Evolutionary conservation across 2,888 invertebrate species (phyloP).

Genomic region (Epirrhoe alternata): DNA sequence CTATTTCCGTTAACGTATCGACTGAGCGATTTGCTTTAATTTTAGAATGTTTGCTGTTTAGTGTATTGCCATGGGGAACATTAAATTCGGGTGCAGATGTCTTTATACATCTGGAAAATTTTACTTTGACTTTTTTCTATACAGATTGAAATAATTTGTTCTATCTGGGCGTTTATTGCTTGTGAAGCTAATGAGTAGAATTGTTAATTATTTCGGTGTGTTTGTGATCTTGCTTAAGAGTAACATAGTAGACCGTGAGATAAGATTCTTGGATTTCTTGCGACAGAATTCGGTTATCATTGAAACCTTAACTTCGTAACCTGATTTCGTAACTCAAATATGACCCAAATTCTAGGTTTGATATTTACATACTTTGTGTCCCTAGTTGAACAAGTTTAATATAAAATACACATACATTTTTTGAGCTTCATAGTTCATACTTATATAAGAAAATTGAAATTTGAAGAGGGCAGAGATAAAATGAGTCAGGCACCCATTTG

Average conservation of each 20-base stretch:
- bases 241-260: slow-evolving; percentile 19
- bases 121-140: slow-evolving; percentile 42
- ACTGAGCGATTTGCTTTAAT: slow-evolving; percentile 82
- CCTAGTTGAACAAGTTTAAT: not conserved
- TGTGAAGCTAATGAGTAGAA: slow-evolving; percentile 26
- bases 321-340: slow-evolving; percentile 27
- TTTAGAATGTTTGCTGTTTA: slow-evolving; percentile 83
- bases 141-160: slow-evolving; percentile 41
- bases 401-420: too few species aligned
- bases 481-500: not conserved
- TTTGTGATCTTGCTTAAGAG: slow-evolving; percentile 24
- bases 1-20: slow-evolving; percentile 83
- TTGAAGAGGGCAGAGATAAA: not conserved
- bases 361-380: not conserved
- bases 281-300: slow-evolving; percentile 40
- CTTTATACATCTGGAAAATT: slow-evolving; percentile 71
- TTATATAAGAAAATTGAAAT: not conserved
- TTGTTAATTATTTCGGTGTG: slow-evolving; percentile 22
- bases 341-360: slow-evolving; percentile 16
- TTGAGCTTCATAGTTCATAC: too few species aligned
- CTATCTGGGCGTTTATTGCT: slow-evolving; percentile 26
- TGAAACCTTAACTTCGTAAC: slow-evolving; percentile 31
- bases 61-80: slow-evolving; percentile 78
- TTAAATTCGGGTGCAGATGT: slow-evolving; percentile 79
- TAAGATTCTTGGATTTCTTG: slow-evolving; percentile 31